Percentiles rank a stretch among this genome's conserved stretches.
phyloP scores from a whole-genome alignment of 2,113 vertebrate species.

The Erpornis zantholeuca region DNA sequence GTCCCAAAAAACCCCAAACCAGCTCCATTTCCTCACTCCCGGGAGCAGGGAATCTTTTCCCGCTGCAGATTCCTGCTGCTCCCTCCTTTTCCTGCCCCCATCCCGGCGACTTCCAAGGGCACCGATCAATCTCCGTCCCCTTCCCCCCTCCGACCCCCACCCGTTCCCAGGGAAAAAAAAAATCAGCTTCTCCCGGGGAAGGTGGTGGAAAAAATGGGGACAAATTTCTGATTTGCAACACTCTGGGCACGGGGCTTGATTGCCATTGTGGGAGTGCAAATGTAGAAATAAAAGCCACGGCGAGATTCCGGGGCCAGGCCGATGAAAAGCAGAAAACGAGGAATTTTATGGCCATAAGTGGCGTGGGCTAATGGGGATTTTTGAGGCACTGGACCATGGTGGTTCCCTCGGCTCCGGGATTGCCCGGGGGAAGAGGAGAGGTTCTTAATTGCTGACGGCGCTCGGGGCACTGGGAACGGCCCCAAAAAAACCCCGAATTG shows the following conservation, averaged over 20 bases:
- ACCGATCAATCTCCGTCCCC: not conserved
- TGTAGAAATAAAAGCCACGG: not conserved
- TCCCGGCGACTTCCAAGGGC: not conserved
- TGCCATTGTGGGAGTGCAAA: not conserved
- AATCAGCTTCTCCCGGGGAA: not conserved
- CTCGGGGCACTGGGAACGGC: not conserved
- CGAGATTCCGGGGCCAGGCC: not conserved
- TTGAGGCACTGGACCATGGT: not conserved
- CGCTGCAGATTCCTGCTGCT: accelerated
- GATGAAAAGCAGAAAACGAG: not conserved
- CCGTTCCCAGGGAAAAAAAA: not conserved
- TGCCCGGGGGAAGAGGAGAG: not conserved
- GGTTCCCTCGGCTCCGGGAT: not conserved
- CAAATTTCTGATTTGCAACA: constrained; percentile 7
- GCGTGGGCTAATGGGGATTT: not conserved
- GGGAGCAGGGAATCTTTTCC: too few relatives aligned
- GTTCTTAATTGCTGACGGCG: not conserved
- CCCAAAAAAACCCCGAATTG: accelerated
- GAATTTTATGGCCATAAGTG: not conserved
- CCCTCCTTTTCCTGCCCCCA: not conserved
- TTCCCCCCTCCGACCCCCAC: not conserved
- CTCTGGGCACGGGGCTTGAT: not conserved
- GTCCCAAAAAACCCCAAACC: too few relatives aligned
- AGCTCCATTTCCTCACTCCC: too few relatives aligned
- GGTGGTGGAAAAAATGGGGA: not conserved